Evolutionary conservation across 2,113 vertebrate genomes (phyloP).

Genomic region (Cnemophilus loriae): DNA sequence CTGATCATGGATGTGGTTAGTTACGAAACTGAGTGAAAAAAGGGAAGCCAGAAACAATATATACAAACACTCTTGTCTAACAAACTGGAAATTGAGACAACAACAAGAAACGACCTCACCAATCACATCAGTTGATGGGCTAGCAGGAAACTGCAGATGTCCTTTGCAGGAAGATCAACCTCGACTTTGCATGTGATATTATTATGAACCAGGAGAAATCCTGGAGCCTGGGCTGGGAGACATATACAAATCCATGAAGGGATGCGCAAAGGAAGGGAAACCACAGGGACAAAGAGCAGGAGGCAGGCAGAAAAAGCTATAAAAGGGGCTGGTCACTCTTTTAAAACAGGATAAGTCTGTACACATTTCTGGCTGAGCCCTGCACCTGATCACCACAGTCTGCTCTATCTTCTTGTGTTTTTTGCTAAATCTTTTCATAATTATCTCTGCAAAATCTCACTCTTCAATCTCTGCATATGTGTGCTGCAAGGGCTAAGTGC

Average conservation of each 20-base stretch:
- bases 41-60: neutral
- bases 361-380: neutral
- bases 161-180: neutral
- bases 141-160: neutral
- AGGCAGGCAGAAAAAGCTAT: neutral
- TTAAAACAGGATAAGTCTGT: neutral
- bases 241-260: neutral
- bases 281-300: neutral
- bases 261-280: neutral
- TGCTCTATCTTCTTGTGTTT: neutral
- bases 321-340: accelerated
- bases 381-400: neutral
- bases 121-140: neutral
- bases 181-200: neutral
- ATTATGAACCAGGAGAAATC: neutral
- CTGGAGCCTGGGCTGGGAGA: neutral
- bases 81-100: neutral
- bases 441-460: neutral
- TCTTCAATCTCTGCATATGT: neutral
- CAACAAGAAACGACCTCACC: neutral
- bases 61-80: neutral
- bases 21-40: neutral
- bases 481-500: neutral
- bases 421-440: neutral
- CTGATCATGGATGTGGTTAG: accelerated